Evolutionary conservation across 1,140 invertebrate genomes (phyloP).

Genomic region (Ericerus pela): DNA sequence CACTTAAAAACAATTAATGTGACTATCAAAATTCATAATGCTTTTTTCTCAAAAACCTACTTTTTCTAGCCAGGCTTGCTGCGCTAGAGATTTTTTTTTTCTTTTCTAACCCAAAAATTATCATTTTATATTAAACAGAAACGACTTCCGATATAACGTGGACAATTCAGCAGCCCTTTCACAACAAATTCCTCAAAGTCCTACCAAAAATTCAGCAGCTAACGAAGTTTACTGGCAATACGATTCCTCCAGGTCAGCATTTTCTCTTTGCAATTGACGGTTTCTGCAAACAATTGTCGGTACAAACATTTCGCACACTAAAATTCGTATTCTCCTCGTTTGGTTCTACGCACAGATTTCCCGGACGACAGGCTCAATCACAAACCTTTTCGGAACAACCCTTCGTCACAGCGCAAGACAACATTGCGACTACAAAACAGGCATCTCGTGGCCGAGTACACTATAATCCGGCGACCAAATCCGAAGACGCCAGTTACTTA

Average conservation of each 20-base stretch:
- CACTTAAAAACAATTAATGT: no score
- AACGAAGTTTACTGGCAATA: background rate
- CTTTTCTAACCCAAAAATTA: no score
- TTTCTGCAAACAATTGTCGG: background rate
- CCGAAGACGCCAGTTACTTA: background rate
- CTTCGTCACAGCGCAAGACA: background rate
- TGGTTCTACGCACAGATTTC: slow-evolving; percentile 1
- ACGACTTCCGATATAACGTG: background rate
- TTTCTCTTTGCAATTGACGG: background rate
- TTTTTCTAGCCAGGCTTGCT: no score
- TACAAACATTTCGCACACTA: no score
- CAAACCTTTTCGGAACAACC: background rate
- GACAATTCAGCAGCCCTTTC: background rate
- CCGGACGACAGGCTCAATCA: background rate
- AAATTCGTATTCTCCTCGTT: no score
- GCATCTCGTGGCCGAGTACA: background rate
- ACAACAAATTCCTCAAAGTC: background rate
- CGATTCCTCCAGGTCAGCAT: background rate
- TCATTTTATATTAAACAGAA: no score
- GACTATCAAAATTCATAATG: no score
- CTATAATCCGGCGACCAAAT: background rate
- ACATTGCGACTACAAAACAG: background rate
- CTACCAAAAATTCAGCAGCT: background rate
- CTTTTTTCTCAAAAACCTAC: no score
- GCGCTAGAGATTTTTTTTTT: no score